These are phyloP conservation scores for Antitype chi DNA, from an alignment of 2,888 invertebrate species.

Conservation along the genomic window DNA sequence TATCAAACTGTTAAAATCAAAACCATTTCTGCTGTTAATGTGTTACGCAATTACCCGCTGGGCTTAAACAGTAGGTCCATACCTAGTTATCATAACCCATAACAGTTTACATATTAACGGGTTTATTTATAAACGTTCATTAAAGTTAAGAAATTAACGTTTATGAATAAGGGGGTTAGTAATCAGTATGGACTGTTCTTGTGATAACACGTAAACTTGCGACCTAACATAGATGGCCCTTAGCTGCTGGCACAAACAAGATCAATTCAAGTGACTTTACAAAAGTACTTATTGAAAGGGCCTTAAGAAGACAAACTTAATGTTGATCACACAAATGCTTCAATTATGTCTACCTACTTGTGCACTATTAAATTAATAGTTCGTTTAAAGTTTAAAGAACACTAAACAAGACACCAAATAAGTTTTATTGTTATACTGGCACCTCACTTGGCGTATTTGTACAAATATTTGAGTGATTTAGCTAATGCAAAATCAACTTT, in stretches of 20 bases:
- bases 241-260: background rate
- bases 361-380: background rate
- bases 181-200: background rate
- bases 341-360: slow-evolving; percentile 1
- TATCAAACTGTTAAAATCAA: no score
- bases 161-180: no score
- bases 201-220: background rate
- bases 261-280: background rate
- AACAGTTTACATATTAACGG: background rate
- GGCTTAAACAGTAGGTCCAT: background rate
- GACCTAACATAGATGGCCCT: background rate
- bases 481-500: no score
- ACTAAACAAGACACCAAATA: no score
- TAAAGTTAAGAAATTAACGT: no score
- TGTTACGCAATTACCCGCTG: no score
- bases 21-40: background rate
- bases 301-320: background rate
- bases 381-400: background rate
- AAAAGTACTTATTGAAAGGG: background rate
- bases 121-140: no score
- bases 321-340: background rate
- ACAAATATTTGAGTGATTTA: no score
- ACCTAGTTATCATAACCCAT: background rate
- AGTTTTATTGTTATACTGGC: no score
- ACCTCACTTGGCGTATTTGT: no score